phyloP scores from a whole-genome alignment of 2,797 vertebrate species.

The Eulemur coronatus region DNA sequence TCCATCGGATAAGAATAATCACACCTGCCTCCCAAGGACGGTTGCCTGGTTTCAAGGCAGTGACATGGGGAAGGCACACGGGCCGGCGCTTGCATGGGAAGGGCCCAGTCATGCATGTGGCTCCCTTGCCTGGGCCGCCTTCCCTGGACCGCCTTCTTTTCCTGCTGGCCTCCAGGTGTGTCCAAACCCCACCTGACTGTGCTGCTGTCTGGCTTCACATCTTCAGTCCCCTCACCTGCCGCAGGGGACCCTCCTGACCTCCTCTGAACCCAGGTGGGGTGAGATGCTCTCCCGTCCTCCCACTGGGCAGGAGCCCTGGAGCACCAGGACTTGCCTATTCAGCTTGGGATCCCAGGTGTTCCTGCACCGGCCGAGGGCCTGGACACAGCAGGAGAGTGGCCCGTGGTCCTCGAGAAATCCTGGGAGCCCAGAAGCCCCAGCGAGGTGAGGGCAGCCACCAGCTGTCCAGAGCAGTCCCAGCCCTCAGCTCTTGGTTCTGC shows the following conservation, averaged over 20 bases:
- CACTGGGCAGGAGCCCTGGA: background rate
- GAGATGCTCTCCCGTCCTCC: background rate
- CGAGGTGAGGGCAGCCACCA: background rate
- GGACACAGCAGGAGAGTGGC: background rate
- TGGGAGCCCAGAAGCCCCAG: background rate
- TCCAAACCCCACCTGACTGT: background rate
- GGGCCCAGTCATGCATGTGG: fast-evolving
- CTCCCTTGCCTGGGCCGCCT: background rate
- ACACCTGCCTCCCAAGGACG: no score
- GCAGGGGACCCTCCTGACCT: fast-evolving
- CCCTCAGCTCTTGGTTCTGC: background rate
- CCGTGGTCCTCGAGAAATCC: background rate
- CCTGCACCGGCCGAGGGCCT: background rate
- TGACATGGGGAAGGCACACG: fast-evolving
- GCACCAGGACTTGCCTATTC: background rate
- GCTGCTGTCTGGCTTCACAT: background rate
- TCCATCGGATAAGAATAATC: background rate
- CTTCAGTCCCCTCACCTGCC: background rate
- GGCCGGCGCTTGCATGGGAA: fast-evolving
- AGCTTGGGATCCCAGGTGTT: background rate
- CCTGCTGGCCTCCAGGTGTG: background rate
- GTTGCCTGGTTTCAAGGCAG: background rate
- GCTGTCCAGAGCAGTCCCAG: background rate
- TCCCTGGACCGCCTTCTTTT: background rate
- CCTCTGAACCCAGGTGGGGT: no score